Base-by-base conservation (phyloP, 2,888 invertebrate genomes). In the Xylocampa areola region DNA sequence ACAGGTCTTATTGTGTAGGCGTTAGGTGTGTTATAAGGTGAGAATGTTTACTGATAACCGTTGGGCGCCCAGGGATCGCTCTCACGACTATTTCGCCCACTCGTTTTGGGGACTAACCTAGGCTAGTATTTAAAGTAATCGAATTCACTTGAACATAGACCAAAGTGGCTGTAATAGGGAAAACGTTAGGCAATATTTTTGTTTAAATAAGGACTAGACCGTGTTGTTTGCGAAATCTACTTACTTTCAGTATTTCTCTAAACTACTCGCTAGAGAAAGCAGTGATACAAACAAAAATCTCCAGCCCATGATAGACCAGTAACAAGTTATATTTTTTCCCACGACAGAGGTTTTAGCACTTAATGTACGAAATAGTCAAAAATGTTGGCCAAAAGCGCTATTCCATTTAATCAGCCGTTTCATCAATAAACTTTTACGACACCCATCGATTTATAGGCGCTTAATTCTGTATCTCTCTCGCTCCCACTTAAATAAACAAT, bases 61-160 rank as follows among this genome's bases (percentile, higher is more conserved):
- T 33, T 72, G 73, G 81, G 81, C 81, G 84, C 80, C 78, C 55
- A 44, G 29, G 68, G 73, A 71, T 68, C 69, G 82, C 78, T 88
- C 89, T 81, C 89, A 89, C 88, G 87, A 76, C 68, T 75, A 69
- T 77, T 57, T 71, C 84, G 72, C 88, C 89, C 76, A 89, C 89
- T 79, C 84, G 36, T 57, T 71, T 76, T 73, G 47, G 69, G 80
- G 49, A 60, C 60, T 58, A 67, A 37, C 63, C 61, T 57, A 71
- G 69, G 63, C 71, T 77, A 76, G 77, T 73, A 76, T 77, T 77
- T 75, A 68, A 77, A 73, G 72, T 65, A 70, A 68, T 64, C 49
- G 51, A 59, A 62, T 16, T 67, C 70, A 75, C 71, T 53, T 75
- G 58, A 62, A 68, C 43, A 52, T 70, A 53, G 60, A 58, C 39